These are phyloP conservation scores for Lichenostomus cassidix DNA, from an alignment of 2,113 vertebrate species.

Conservation along the genomic window DNA sequence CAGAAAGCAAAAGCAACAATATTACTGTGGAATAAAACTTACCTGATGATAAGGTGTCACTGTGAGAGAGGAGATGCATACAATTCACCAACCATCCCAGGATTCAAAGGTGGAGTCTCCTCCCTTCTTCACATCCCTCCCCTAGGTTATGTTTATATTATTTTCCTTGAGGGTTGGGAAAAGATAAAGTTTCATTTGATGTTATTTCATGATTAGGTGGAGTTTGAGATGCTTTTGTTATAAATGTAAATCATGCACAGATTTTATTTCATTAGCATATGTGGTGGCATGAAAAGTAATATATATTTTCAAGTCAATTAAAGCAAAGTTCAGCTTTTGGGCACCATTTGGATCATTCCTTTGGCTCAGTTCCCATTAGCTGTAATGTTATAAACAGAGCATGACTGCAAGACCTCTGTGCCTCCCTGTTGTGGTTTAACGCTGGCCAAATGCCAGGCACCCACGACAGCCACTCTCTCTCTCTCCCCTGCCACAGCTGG, in stretches of 20 bases:
- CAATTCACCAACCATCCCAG: no score
- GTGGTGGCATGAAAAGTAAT: not conserved
- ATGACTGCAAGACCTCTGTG: not conserved
- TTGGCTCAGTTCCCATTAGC: not conserved
- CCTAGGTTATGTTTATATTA: not conserved
- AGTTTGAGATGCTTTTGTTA: not conserved
- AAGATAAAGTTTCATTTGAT: not conserved
- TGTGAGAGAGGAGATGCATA: not conserved
- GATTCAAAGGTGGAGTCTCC: not conserved
- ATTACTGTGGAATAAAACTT: not conserved
- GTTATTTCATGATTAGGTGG: not conserved
- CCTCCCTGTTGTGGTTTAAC: no score
- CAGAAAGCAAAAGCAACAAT: not conserved
- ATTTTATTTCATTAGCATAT: not conserved
- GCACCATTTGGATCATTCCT: not conserved
- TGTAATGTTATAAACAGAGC: not conserved
- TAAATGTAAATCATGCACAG: not conserved
- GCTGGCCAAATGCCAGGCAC: no score
- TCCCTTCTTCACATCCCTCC: no score
- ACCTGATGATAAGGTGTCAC: not conserved
- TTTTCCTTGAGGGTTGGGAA: not conserved
- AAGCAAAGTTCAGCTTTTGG: not conserved
- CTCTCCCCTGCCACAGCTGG: no score
- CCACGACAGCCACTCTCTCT: no score
- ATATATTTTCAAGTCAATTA: not conserved